A percentile compares a stretch with the other conserved stretches of the same genome.
Evolutionary conservation across 2,888 invertebrate genomes (phyloP).

Genomic region (Pyrochroa serraticornis): DNA sequence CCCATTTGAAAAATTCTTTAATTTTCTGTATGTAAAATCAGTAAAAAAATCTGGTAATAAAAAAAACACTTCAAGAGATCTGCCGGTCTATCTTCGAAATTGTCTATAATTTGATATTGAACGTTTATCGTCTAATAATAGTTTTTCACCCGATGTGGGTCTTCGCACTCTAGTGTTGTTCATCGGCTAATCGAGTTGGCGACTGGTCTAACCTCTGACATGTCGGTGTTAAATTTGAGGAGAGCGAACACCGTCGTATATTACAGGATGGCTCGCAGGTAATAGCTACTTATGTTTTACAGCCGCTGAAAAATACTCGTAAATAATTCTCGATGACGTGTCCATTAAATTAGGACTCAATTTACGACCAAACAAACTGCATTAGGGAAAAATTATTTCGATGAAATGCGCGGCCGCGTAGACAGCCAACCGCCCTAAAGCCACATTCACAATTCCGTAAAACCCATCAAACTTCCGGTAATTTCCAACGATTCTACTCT

Average conservation of each 20-base stretch:
- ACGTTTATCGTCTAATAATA: no score
- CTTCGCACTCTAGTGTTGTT: neutral
- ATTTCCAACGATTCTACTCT: no score
- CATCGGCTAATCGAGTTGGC: slow-evolving; percentile 27
- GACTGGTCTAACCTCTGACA: slow-evolving; percentile 35
- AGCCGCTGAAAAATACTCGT: slow-evolving; percentile 51
- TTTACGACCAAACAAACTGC: slow-evolving; percentile 49
- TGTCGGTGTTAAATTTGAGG: slow-evolving; percentile 38
- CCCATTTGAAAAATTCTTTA: no score
- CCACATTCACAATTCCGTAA: neutral
- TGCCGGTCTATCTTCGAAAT: no score
- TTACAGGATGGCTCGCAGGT: slow-evolving; percentile 42
- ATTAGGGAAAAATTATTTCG: slow-evolving; percentile 48
- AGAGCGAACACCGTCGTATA: slow-evolving; percentile 23
- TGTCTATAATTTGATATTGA: no score
- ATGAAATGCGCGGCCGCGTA: slow-evolving; percentile 18
- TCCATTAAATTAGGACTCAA: slow-evolving; percentile 55
- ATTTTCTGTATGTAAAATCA: no score
- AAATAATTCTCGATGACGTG: slow-evolving; percentile 52
- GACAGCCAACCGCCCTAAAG: neutral
- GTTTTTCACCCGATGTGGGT: no score
- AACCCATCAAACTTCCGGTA: no score
- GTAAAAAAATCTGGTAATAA: no score
- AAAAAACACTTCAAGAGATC: no score
- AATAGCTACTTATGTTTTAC: slow-evolving; percentile 56